phyloP scores from a whole-genome alignment of 2,113 vertebrate species.

The Oreocharis arfaki region DNA sequence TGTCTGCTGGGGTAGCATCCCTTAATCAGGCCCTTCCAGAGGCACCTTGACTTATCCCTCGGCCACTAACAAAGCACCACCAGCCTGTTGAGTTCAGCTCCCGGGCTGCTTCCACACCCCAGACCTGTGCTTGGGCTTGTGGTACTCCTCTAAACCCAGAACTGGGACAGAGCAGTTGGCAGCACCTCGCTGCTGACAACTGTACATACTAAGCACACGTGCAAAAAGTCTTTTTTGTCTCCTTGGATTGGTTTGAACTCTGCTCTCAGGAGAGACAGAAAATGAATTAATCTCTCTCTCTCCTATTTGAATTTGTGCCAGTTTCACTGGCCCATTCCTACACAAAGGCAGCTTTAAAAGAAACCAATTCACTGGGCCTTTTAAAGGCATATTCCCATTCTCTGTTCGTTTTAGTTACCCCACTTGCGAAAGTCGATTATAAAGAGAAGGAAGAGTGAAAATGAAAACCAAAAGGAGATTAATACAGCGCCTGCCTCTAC shows the following conservation, averaged over 20 bases:
- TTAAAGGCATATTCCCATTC: not conserved
- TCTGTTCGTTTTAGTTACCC: not conserved
- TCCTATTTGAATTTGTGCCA: not conserved
- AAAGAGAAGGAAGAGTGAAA: not conserved
- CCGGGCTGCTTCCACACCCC: not conserved
- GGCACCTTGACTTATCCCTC: not conserved
- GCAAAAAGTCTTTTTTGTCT: not conserved
- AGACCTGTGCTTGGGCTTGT: not conserved
- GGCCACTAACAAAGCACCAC: not conserved
- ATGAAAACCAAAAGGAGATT: not conserved
- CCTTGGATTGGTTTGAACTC: not conserved
- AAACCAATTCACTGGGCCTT: not conserved
- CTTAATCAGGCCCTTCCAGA: not conserved
- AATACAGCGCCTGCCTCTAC: not conserved
- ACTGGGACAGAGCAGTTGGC: slow-evolving; percentile 1
- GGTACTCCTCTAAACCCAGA: not conserved
- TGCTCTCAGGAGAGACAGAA: not conserved
- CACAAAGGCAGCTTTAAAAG: not conserved
- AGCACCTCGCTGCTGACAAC: slow-evolving; percentile 27
- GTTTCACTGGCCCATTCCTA: not conserved
- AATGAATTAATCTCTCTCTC: not conserved
- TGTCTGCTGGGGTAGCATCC: not conserved
- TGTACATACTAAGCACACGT: not conserved
- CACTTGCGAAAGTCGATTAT: not conserved
- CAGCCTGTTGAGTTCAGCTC: slow-evolving; percentile 10